Evolutionary conservation across 2,888 invertebrate genomes (phyloP).

Genomic region (Drosophila demipolita): DNA sequence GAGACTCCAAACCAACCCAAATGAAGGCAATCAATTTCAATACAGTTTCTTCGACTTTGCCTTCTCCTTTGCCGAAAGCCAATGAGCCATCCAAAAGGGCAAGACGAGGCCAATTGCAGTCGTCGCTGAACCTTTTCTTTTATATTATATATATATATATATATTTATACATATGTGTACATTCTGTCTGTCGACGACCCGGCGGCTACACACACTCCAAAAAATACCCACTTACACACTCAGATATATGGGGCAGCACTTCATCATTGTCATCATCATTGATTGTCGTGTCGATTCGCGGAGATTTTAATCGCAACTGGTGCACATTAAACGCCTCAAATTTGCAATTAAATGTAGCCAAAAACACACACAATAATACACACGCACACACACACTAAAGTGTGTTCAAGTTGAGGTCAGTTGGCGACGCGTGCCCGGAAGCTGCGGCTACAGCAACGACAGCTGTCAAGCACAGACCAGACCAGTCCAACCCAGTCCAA

Average conservation of each 20-base stretch:
- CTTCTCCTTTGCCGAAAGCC: slow-evolving; percentile 64
- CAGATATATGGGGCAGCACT: slow-evolving; percentile 37
- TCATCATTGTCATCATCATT: slow-evolving; percentile 70
- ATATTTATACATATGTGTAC: not conserved
- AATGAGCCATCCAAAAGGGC: slow-evolving; percentile 74
- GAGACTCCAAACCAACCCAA: slow-evolving; percentile 31
- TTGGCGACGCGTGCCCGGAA: slow-evolving; percentile 68
- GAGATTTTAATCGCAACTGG: slow-evolving; percentile 74
- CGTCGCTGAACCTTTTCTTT: slow-evolving; percentile 57
- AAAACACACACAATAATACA: slow-evolving; percentile 5
- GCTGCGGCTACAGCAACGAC: slow-evolving; percentile 40
- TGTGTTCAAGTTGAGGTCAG: slow-evolving; percentile 70
- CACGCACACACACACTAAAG: slow-evolving; percentile 18
- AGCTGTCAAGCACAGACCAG: slow-evolving; percentile 51
- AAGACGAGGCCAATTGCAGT: slow-evolving; percentile 73
- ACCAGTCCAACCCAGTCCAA: not conserved
- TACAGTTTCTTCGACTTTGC: slow-evolving; percentile 66
- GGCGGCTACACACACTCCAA: slow-evolving; percentile 33
- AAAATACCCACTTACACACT: slow-evolving; percentile 3
- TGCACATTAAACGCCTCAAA: slow-evolving; percentile 76
- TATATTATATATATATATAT: slow-evolving; percentile 2
- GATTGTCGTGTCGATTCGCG: slow-evolving; percentile 74
- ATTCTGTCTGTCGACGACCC: slow-evolving; percentile 67
- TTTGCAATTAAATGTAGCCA: slow-evolving; percentile 76
- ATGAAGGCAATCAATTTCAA: slow-evolving; percentile 79